These are phyloP conservation scores for Reticulitermes lucifugus DNA, from an alignment of 2,888 invertebrate species.

Conservation along the genomic window DNA sequence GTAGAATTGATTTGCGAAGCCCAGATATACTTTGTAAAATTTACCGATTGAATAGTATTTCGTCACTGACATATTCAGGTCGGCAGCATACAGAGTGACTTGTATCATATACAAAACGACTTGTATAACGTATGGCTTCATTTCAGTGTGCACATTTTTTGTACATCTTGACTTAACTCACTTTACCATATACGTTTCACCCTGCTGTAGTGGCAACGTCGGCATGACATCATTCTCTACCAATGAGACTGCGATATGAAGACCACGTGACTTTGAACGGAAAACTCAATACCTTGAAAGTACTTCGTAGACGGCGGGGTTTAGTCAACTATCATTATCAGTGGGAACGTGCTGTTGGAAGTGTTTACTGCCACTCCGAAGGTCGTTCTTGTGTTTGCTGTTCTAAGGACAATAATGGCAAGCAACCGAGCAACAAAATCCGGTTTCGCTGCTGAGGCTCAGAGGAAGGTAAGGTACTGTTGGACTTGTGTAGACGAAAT, in stretches of 20 bases:
- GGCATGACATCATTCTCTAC: constrained; percentile 48
- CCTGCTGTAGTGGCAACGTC: constrained; percentile 33
- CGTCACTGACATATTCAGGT: too few relatives aligned
- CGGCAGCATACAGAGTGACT: too few relatives aligned
- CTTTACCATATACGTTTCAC: constrained; percentile 21
- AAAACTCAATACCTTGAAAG: constrained; percentile 49
- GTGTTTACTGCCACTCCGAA: neutral
- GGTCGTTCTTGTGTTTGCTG: neutral
- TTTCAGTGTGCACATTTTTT: neutral
- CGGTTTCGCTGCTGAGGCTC: constrained; percentile 96
- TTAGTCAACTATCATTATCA: constrained; percentile 37
- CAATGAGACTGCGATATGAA: constrained; percentile 20
- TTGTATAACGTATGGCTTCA: neutral
- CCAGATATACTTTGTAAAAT: too few relatives aligned
- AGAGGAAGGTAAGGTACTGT: constrained; percentile 84
- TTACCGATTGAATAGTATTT: too few relatives aligned
- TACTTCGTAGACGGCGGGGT: constrained; percentile 27
- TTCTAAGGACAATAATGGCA: constrained; percentile 70
- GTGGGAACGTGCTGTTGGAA: neutral
- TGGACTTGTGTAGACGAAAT: neutral
- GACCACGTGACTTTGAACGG: constrained; percentile 37
- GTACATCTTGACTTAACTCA: neutral
- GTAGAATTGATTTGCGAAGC: too few relatives aligned
- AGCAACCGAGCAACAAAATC: constrained; percentile 88
- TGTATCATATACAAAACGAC: too few relatives aligned